Evolutionary conservation across 2,113 vertebrate genomes (phyloP).

Genomic region (Pangasianodon gigas): DNA sequence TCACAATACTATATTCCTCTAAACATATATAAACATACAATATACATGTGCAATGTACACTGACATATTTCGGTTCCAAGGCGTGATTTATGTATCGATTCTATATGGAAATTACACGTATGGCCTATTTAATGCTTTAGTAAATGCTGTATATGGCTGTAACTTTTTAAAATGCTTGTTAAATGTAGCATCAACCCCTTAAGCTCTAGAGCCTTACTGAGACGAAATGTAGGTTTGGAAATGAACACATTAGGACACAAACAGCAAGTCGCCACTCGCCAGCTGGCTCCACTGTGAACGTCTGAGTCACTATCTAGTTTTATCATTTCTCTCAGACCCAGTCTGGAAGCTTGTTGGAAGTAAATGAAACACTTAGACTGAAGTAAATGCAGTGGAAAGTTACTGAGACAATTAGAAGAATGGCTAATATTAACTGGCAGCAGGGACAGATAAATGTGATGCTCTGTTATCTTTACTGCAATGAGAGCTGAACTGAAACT

Average conservation of each 20-base stretch:
- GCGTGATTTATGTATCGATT: neutral
- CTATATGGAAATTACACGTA: neutral
- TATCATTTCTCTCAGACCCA: slow-evolving; percentile 23
- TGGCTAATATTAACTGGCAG: slow-evolving; percentile 6
- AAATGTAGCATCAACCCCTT: neutral
- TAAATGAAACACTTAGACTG: slow-evolving; percentile 24
- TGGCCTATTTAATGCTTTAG: neutral
- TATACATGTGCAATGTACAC: neutral
- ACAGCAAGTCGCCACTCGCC: neutral
- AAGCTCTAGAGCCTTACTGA: neutral
- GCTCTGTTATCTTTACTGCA: slow-evolving; percentile 20
- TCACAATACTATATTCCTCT: neutral
- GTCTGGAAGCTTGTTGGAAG: slow-evolving; percentile 21
- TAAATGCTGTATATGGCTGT: neutral
- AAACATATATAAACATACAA: neutral
- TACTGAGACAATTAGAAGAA: slow-evolving; percentile 11
- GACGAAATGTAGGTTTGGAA: neutral
- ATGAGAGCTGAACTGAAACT: slow-evolving; percentile 15
- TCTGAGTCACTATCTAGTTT: slow-evolving; percentile 27
- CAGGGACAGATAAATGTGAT: slow-evolving; percentile 3
- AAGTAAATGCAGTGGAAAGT: neutral
- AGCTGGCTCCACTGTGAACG: neutral
- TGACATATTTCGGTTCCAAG: neutral
- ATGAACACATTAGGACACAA: neutral
- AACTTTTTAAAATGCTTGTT: neutral